Evolutionary conservation across 30 jellyfish, hydroid and myxozoan species (phyloP).

Genomic region (Pelagia noctiluca): DNA sequence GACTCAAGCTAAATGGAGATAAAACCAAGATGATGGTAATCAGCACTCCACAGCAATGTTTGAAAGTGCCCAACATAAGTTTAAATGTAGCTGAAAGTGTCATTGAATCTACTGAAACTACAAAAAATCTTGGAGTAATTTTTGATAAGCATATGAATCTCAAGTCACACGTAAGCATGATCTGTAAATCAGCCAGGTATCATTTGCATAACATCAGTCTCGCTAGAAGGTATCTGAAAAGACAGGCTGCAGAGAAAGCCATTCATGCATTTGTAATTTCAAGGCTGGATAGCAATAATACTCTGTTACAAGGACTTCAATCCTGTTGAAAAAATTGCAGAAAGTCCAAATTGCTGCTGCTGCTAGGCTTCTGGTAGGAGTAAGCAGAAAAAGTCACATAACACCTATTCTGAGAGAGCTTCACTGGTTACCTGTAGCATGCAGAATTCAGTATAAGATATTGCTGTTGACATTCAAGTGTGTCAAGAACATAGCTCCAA

Average conservation of each 20-base stretch:
- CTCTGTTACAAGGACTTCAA: slow-evolving; percentile 18
- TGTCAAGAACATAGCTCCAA: too few species aligned
- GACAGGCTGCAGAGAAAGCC: slow-evolving; percentile 34
- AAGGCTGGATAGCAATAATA: too few species aligned
- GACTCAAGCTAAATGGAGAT: slow-evolving; percentile 18
- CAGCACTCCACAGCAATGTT: slow-evolving; percentile 33
- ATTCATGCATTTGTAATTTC: too few species aligned
- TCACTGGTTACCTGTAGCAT: too few species aligned
- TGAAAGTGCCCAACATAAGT: slow-evolving; percentile 15
- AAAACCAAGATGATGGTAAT: too few species aligned
- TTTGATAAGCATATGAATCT: slow-evolving; percentile 51
- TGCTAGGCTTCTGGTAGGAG: too few species aligned
- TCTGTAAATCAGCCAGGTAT: neutral
- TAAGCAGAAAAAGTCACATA: too few species aligned
- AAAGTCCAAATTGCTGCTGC: slow-evolving; percentile 49
- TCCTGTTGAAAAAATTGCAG: slow-evolving; percentile 44
- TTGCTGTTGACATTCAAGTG: too few species aligned
- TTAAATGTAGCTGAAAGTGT: slow-evolving; percentile 9
- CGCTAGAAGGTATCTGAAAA: slow-evolving; percentile 29
- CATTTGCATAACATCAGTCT: slow-evolving; percentile 11
- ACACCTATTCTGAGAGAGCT: too few species aligned
- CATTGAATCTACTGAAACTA: slow-evolving; percentile 5
- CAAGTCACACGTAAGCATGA: slow-evolving; percentile 47
- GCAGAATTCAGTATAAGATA: too few species aligned
- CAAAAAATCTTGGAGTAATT: slow-evolving; percentile 36